Percentiles rank a stretch among this genome's conserved stretches.
Evolutionary conservation across 2,113 vertebrate species (phyloP).

Genomic region (Sardina pilchardus): DNA sequence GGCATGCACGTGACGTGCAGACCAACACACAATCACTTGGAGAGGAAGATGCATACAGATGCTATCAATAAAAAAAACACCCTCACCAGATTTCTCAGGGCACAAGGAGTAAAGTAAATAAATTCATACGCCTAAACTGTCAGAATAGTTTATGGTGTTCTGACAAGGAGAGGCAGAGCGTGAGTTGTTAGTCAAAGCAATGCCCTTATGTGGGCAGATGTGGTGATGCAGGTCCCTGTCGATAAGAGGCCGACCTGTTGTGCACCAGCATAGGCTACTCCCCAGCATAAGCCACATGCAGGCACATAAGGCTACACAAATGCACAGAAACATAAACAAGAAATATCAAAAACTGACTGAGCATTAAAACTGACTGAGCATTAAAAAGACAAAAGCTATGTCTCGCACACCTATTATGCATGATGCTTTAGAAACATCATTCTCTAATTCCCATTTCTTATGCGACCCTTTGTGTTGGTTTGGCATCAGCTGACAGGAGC

Average conservation of each 20-base stretch:
- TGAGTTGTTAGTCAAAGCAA: neutral
- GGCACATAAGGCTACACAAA: neutral
- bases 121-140: neutral
- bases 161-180: neutral
- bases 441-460: neutral
- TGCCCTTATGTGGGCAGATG: neutral
- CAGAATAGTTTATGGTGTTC: neutral
- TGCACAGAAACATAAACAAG: neutral
- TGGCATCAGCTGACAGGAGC: neutral
- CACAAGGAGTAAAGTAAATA: neutral
- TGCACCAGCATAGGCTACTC: too few relatives aligned
- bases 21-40: constrained; percentile 13
- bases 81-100: neutral
- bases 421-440: too few relatives aligned
- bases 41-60: constrained; percentile 1
- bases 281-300: neutral
- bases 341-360: constrained; percentile 24
- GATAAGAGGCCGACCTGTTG: neutral
- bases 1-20: neutral
- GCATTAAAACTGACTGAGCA: too few relatives aligned
- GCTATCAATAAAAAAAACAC: neutral
- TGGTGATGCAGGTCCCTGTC: neutral
- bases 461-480: neutral
- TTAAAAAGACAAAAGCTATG: too few relatives aligned
- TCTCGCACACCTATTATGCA: too few relatives aligned